Percentiles rank a stretch among this genome's conserved stretches.
These are phyloP conservation scores for Tokudaia muenninki DNA, from an alignment of 2,797 vertebrate species.

Conservation along the genomic window DNA sequence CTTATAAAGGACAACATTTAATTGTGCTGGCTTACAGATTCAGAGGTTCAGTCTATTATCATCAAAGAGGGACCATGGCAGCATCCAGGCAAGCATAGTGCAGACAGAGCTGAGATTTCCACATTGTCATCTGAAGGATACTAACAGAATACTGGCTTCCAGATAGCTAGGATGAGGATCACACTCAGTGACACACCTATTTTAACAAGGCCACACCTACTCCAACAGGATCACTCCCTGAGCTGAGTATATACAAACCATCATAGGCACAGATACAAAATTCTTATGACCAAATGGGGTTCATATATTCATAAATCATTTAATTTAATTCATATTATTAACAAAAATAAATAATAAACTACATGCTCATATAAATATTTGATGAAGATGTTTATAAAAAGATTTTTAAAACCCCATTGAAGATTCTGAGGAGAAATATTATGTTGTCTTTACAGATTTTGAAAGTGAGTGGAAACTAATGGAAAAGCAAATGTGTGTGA, in stretches of 20 bases:
- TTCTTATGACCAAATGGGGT: neutral
- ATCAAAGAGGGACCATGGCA: neutral
- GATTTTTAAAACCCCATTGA: neutral
- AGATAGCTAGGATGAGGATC: neutral
- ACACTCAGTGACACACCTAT: neutral
- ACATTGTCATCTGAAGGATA: neutral
- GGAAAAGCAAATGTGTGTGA: neutral
- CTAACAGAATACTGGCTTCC: neutral
- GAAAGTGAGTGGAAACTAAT: neutral
- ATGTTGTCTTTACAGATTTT: neutral
- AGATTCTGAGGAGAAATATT: neutral
- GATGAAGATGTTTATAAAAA: neutral
- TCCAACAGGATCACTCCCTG: neutral
- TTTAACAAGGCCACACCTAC: neutral
- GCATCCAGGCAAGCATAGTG: neutral
- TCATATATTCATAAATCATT: neutral
- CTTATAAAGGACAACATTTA: neutral
- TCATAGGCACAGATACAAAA: neutral
- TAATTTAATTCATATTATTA: neutral
- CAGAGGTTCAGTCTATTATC: neutral
- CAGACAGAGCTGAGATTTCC: neutral
- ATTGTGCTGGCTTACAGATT: neutral
- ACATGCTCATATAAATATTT: neutral
- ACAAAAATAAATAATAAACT: neutral
- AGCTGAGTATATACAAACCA: neutral